Conservation (phyloP, 1,140 invertebrate genomes). For the Drosophila nigromelanica region DNA sequence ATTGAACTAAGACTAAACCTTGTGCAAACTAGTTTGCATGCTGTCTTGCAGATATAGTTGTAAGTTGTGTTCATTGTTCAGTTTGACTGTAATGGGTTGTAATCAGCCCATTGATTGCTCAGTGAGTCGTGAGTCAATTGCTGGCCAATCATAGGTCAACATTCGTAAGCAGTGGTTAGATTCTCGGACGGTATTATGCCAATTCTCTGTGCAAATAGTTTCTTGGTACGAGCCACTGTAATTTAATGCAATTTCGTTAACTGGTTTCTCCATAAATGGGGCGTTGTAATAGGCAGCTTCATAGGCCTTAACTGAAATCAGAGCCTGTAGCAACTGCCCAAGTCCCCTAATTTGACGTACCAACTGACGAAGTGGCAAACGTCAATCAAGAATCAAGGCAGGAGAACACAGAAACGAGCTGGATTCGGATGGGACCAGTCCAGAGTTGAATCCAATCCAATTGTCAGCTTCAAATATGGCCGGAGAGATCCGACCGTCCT, state of each 20-base stretch:
- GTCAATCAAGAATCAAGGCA: constrained; percentile 37
- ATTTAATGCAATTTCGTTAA: constrained; percentile 58
- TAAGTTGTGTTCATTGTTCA: neutral
- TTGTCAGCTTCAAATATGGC: constrained; percentile 19
- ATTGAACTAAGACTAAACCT: neutral
- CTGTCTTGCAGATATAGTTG: neutral
- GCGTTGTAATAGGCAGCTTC: constrained; percentile 57
- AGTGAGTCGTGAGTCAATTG: neutral
- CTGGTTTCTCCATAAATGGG: constrained; percentile 54
- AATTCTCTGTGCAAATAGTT: neutral
- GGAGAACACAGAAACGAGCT: constrained; percentile 13
- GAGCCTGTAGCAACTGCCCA: constrained; percentile 13
- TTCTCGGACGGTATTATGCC: neutral
- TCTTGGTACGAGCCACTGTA: constrained; percentile 50
- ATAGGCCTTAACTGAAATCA: neutral
- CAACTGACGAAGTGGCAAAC: constrained; percentile 54
- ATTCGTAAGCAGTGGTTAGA: neutral
- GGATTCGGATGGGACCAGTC: constrained; percentile 3
- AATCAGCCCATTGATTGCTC: neutral
- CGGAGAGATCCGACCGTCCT: neutral
- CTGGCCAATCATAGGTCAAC: neutral
- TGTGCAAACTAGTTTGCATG: too few relatives aligned
- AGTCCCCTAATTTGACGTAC: constrained; percentile 60
- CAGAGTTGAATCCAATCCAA: constrained; percentile 39
- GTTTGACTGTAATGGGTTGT: neutral